Evolutionary conservation across 1,140 invertebrate genomes (phyloP).

Genomic region (Drosophila pallidifrons): DNA sequence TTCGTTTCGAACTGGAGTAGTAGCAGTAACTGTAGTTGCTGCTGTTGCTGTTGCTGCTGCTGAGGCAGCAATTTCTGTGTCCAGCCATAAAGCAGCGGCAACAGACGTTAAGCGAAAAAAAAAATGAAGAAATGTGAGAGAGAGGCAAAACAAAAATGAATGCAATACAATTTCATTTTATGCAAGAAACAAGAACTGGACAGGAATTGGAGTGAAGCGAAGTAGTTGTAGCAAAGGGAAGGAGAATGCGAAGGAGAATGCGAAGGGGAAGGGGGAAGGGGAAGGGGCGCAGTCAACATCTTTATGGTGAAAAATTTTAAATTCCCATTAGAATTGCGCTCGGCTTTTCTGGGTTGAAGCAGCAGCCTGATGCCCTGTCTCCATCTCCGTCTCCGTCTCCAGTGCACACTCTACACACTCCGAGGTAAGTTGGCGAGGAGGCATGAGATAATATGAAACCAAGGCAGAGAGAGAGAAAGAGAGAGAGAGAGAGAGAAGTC

Average conservation of each 20-base stretch:
- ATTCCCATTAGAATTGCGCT: constrained; percentile 79
- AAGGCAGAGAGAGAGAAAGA: background rate
- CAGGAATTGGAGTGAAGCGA: constrained; percentile 43
- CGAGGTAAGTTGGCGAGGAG: constrained; percentile 30
- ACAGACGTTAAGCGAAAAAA: constrained; percentile 10
- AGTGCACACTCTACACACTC: constrained; percentile 3
- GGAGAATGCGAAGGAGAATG: background rate
- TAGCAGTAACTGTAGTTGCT: constrained; percentile 5
- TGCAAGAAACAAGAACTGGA: constrained; percentile 73
- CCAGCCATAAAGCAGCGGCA: constrained; percentile 74
- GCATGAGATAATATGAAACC: constrained; percentile 73
- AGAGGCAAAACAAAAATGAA: constrained; percentile 41
- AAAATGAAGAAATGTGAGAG: background rate
- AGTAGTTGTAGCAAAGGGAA: background rate
- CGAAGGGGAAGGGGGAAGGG: background rate
- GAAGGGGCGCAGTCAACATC: constrained; percentile 29
- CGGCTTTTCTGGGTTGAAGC: constrained; percentile 41
- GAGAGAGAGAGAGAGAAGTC: too few species aligned
- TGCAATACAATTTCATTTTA: constrained; percentile 83
- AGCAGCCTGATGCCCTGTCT: background rate
- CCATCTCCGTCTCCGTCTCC: background rate
- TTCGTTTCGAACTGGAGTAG: constrained; percentile 45
- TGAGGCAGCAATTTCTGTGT: constrained; percentile 71
- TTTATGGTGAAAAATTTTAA: constrained; percentile 81
- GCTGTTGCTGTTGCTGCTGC: constrained; percentile 37